Evolutionary conservation across 2,888 invertebrate species (phyloP), one percentile per base, ranked within the genome.

Genomic region (Liodrosophila aerea): DNA sequence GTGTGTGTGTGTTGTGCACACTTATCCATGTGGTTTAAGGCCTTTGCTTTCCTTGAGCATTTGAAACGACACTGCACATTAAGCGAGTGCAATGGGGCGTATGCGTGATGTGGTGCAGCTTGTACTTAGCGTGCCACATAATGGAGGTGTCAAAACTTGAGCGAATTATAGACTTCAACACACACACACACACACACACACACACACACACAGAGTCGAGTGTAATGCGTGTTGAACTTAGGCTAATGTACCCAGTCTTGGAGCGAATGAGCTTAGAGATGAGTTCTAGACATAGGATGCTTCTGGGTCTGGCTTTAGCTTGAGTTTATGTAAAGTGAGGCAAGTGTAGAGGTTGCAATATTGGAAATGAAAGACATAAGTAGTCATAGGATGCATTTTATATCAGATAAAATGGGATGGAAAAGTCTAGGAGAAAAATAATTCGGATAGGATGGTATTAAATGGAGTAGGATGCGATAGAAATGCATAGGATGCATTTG

Each of bases 21-120:
- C 82, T 81, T 81, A 82, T 85, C 83, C 82, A 77, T 72, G 60
- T 78, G 73, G 22, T 75, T 85, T 78, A 62, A 75, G 58, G 66
- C 63, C 46, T 64, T 80, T 83, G 58, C 45, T 39, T 45, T 50
- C 53, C 39, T 73, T 64, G 37, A 47, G 40, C 49, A 70, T 64
- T 60, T 60, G 27, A 9, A 30, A 7, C 7, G 7, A 50, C 50
- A 64, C 16, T 39, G 37, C 39, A 34, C 13, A 7, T 13, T 34
- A 12, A 34, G 39, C 18, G 51, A 36, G 65, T 43, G 44, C 50
- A 70, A 70, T 41, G 81, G 45, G 74, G 76, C 76, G 84, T 76
- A 83, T 77, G 61, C 73, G 84, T 59, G 36, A 60, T 76, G 34
- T 33, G 47, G 31, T 57, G 57, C 59, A 53, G 53, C 61, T 56